Evolutionary conservation across 2,888 invertebrate genomes (phyloP).

Genomic region (Caradrina clavipalpis): DNA sequence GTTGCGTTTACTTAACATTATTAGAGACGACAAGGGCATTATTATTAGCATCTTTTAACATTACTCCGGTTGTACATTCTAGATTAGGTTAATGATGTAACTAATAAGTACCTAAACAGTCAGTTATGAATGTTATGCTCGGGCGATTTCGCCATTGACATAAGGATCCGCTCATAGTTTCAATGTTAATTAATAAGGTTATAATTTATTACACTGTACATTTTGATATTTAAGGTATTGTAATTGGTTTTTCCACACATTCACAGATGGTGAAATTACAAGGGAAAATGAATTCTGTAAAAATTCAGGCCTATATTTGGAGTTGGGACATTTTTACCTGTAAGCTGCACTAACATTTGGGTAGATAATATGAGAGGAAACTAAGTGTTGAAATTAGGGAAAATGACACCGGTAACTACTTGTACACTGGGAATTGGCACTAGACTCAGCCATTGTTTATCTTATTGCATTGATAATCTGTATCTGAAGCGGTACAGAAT

Average conservation of each 20-base stretch:
- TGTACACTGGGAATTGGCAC: neutral
- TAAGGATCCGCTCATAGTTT: constrained; percentile 20
- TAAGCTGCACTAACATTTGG: neutral
- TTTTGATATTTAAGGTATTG: constrained; percentile 18
- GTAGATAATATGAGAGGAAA: neutral
- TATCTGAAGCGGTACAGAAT: constrained; percentile 28
- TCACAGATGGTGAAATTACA: neutral
- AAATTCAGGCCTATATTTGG: neutral
- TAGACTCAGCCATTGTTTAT: constrained; percentile 31
- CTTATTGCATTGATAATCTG: constrained; percentile 3
- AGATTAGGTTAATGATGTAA: constrained; percentile 13
- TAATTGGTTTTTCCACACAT: constrained; percentile 28
- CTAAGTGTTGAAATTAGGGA: constrained; percentile 4
- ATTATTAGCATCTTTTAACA: neutral
- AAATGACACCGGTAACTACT: constrained; percentile 1
- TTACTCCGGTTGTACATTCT: neutral
- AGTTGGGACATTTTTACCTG: neutral
- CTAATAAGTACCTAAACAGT: neutral
- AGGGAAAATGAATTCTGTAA: constrained; percentile 21
- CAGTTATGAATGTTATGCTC: constrained; percentile 2
- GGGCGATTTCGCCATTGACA: constrained; percentile 4
- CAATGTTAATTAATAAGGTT: constrained; percentile 40
- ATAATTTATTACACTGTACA: constrained; percentile 20
- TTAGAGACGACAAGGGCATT: neutral
- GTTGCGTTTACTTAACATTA: neutral